Evolutionary conservation across 2,797 vertebrate genomes (phyloP).

Genomic region (Diglossa cyanea): DNA sequence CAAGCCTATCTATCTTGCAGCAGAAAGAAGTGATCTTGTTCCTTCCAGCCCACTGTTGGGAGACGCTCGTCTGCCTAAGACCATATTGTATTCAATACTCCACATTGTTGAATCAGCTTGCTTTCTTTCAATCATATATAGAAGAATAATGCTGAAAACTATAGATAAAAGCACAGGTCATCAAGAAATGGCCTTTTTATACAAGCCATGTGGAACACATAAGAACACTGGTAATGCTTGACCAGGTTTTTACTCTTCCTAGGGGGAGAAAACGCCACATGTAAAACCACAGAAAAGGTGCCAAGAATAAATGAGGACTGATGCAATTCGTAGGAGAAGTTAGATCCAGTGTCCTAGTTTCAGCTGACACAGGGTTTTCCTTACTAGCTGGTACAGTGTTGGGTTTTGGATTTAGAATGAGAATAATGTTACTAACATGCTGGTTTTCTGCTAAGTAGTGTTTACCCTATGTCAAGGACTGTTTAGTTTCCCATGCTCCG

Average conservation of each 20-base stretch:
- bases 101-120: background rate
- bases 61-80: background rate
- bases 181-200: background rate
- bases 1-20: background rate
- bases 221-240: background rate
- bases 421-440: background rate
- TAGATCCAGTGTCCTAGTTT: background rate
- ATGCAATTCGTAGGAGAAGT: background rate
- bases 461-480: background rate
- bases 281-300: background rate
- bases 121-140: background rate
- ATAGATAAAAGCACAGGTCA: background rate
- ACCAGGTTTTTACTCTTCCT: background rate
- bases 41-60: background rate
- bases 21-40: background rate
- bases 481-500: background rate
- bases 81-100: background rate
- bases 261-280: background rate
- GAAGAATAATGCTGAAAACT: background rate
- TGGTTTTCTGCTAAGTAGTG: background rate
- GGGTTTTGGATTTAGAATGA: background rate
- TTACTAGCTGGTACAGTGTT: background rate
- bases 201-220: accelerated
- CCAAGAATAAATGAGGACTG: background rate
- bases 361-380: background rate